A percentile compares a stretch with the other conserved stretches of the same genome.
Conservation (phyloP, 2,113 vertebrate species). For the Shinisaurus crocodilurus region DNA sequence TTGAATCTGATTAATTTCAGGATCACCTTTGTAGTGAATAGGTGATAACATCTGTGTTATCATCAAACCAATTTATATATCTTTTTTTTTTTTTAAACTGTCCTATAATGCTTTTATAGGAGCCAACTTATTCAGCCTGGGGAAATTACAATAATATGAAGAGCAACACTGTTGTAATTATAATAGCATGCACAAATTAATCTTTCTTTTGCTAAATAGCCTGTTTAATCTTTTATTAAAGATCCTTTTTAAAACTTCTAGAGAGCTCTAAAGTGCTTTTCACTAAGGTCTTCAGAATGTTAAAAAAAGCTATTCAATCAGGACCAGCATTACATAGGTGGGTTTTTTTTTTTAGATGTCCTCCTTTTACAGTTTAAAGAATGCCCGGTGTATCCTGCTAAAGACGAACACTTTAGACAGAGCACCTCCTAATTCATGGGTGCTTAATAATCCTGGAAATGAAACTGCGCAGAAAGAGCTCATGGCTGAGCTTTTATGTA, state of each 20-base stretch:
- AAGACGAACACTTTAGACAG: background rate
- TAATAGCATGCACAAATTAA: background rate
- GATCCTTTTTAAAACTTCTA: background rate
- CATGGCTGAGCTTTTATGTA: background rate
- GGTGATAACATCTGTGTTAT: background rate
- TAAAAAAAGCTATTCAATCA: background rate
- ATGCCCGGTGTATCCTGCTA: background rate
- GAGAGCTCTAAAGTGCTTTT: slow-evolving; percentile 11
- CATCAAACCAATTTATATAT: background rate
- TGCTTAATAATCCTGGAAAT: slow-evolving; percentile 1
- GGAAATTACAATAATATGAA: background rate
- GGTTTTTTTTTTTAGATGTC: background rate
- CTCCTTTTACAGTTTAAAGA: slow-evolving; percentile 18
- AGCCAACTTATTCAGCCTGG: background rate
- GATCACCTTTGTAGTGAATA: background rate
- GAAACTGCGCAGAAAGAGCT: background rate
- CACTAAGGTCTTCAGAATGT: slow-evolving; percentile 18
- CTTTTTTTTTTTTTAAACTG: background rate
- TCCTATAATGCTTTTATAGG: background rate
- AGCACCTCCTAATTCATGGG: background rate
- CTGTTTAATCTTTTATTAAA: slow-evolving; percentile 19
- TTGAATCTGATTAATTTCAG: slow-evolving; percentile 12
- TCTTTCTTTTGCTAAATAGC: background rate
- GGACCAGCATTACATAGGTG: background rate
- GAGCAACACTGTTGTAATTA: background rate